phyloP scores from a whole-genome alignment of 2,797 vertebrate species.

The Anguilla anguilla region DNA sequence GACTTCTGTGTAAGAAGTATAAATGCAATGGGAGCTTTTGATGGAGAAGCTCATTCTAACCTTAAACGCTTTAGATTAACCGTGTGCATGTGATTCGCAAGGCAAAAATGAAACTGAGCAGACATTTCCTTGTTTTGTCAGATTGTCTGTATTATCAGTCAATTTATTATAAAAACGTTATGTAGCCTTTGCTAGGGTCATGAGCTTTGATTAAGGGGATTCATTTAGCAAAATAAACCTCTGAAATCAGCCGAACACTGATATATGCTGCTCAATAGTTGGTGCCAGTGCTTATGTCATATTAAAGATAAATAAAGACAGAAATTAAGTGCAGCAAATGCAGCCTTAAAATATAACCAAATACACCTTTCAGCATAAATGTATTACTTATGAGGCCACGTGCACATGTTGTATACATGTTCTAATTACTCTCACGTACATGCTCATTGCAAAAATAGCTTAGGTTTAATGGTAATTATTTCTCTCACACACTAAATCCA shows the following conservation, averaged over 20 bases:
- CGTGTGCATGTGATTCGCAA: conserved; percentile 80
- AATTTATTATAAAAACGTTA: conserved; percentile 97
- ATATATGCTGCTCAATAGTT: conserved; percentile 52
- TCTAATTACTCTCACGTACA: conserved; percentile 45
- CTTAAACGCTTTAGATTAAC: conserved; percentile 94
- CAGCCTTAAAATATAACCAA: conserved; percentile 33
- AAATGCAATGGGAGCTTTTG: conserved; percentile 90
- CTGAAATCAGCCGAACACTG: conserved; percentile 93
- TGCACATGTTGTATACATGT: conserved; percentile 35
- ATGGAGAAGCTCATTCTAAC: conserved; percentile 94
- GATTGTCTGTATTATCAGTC: conserved; percentile 97
- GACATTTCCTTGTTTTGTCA: conserved; percentile 62
- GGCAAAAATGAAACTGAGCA: conserved; percentile 76
- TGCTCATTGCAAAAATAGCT: conserved; percentile 46
- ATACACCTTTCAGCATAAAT: conserved; percentile 38
- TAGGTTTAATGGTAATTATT: conserved; percentile 48
- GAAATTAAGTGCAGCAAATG: conserved; percentile 44
- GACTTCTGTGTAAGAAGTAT: conserved; percentile 90
- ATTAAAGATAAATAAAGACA: conserved; percentile 36
- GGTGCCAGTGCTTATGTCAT: neutral
- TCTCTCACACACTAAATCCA: conserved; percentile 40
- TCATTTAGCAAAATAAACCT: conserved; percentile 97
- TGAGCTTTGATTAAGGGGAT: conserved; percentile 97
- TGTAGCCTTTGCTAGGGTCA: conserved; percentile 96
- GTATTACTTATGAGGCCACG: neutral